Base-by-base conservation (phyloP, 2,797 vertebrate genomes). In the Poeciliopsis gracilis region DNA sequence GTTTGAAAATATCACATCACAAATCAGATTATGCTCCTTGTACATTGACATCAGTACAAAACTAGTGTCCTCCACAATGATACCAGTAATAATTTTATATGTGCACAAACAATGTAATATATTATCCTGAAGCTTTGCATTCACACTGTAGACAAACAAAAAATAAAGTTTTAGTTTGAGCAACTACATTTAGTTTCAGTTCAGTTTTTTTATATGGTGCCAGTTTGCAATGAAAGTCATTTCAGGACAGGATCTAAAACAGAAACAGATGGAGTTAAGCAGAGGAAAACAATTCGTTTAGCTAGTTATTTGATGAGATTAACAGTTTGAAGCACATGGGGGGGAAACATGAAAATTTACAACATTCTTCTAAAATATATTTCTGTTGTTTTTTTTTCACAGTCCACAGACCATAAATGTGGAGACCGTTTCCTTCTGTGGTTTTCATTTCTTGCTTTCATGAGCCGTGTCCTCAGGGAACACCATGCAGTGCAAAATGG, bases 391-490 rank as follows among this genome's bases (percentile, higher is more conserved):
- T 36, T 55, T 66, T 43, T 66, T 43, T 28, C 25, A 28, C 41
- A 30, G 38, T 28, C 43, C 25, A 20, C 51, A 53, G 51, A 9
- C 51, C 51, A 53, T 53, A 20, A 38, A 30, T 53, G 74, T 23
- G 25, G 67, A 45, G 67, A 46, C 41, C n/a, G 25, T 46, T 70
- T 70, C 67, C 67, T 70, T n/a, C 16, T 11, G 46, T 30, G 23
- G 49, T 38, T 63, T 41, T 66, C 43, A 47, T 33, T n/a, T 51
- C 61, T 53, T 77, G 33, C 47, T 69, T 69, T 36, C 45, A 76
- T 43, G 63, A 69, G 75, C 25, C 20, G n/a, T 77, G n/a, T 55
- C 75, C 63, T 77, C 49, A 30, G 45, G 66, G 15, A 46, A 25
- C 55, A 28, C 70, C 15, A 63, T 18, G 51, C n/a, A 55, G 38